A percentile compares a stretch with the other conserved stretches of the same genome.
Conservation (phyloP, 2,888 invertebrate genomes). For the Lissonota sp. region DNA sequence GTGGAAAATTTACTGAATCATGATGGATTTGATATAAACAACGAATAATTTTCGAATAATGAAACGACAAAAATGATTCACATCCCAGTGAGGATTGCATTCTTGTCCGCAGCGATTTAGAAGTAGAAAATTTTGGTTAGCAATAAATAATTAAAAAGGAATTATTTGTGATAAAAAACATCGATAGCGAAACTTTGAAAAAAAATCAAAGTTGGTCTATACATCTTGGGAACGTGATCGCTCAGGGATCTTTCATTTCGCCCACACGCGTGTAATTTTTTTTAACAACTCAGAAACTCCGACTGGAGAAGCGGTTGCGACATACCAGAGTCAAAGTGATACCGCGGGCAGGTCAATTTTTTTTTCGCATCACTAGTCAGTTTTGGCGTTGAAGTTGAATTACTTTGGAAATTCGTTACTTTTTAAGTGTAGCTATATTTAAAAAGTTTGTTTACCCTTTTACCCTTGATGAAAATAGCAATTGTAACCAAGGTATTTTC, state of each 20-base stretch:
- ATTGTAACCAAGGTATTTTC: no score
- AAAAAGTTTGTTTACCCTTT: no score
- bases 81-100: no score
- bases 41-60: no score
- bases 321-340: slow-evolving; percentile 30
- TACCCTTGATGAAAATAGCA: no score
- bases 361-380: slow-evolving; percentile 1
- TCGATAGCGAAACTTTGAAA: slow-evolving; percentile 54
- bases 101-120: no score
- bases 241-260: slow-evolving; percentile 49
- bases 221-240: slow-evolving; percentile 16
- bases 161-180: no score
- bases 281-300: slow-evolving; percentile 40
- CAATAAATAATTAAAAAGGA: no score
- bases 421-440: slow-evolving; percentile 7
- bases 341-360: slow-evolving; percentile 27
- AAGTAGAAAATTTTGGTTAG: no score
- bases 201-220: slow-evolving; percentile 48
- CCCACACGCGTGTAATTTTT: slow-evolving; percentile 49
- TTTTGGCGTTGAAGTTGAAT: background rate
- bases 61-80: no score
- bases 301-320: slow-evolving; percentile 34
- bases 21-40: no score
- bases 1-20: no score
- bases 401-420: background rate